Evolutionary conservation across 2,888 invertebrate genomes (phyloP).

Genomic region (Leucoma salicis): DNA sequence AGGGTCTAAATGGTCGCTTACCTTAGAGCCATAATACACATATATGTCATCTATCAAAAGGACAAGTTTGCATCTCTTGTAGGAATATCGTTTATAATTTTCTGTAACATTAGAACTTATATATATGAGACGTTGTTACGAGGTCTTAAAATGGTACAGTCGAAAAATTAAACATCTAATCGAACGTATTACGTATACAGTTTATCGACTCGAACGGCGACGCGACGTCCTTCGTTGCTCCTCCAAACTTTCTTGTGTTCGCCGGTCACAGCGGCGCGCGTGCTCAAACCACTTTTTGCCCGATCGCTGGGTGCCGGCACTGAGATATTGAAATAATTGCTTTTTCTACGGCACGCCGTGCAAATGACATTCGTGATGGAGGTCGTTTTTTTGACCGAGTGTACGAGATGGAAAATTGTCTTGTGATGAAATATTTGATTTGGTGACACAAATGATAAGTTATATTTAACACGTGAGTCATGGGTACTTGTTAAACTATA

Average conservation of each 20-base stretch:
- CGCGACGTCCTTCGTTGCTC: conserved; percentile 57
- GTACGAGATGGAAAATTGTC: conserved; percentile 71
- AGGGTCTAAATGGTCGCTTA: too few relatives aligned
- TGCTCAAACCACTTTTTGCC: conserved; percentile 69
- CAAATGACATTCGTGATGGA: conserved; percentile 82
- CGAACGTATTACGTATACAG: conserved; percentile 5
- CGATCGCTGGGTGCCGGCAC: conserved; percentile 60
- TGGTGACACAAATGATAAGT: conserved; percentile 41
- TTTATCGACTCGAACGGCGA: conserved; percentile 31
- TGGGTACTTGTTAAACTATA: too few relatives aligned
- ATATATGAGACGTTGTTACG: conserved; percentile 15
- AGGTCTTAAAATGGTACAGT: too few relatives aligned
- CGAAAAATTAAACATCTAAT: background rate
- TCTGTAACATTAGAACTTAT: too few relatives aligned
- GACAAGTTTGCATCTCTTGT: too few relatives aligned
- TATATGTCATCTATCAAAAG: too few relatives aligned
- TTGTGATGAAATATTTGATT: conserved; percentile 69
- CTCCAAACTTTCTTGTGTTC: conserved; percentile 65
- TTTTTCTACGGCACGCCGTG: conserved; percentile 80
- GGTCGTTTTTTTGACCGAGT: conserved; percentile 72
- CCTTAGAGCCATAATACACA: too few relatives aligned
- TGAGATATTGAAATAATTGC: conserved; percentile 81
- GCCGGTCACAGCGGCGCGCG: conserved; percentile 65
- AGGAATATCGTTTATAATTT: too few relatives aligned
- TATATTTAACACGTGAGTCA: conserved; percentile 7